These are phyloP conservation scores for Heliangelus exortis DNA, from an alignment of 2,797 vertebrate genomes.

Conservation along the genomic window DNA sequence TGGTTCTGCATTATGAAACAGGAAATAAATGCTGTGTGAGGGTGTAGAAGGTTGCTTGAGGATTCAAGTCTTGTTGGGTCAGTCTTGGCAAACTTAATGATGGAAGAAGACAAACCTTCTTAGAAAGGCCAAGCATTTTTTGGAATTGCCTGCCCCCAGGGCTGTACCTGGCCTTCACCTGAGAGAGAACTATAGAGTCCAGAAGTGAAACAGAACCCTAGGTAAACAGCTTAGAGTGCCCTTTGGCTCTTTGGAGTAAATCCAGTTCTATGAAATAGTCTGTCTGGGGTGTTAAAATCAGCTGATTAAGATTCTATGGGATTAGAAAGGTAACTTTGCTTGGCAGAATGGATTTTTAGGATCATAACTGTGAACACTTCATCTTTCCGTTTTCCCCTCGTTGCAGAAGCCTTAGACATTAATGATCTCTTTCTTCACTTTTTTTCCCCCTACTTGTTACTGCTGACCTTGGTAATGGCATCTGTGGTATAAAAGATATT, in stretches of 20 bases:
- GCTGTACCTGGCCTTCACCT: neutral
- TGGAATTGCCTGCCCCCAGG: neutral
- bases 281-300: neutral
- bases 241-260: neutral
- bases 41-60: neutral
- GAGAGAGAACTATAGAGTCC: neutral
- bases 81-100: neutral
- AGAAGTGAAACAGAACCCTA: neutral
- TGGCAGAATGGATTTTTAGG: neutral
- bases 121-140: neutral
- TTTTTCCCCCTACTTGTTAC: neutral
- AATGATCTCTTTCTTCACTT: neutral
- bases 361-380: neutral
- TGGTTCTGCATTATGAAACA: neutral
- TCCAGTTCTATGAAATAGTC: neutral
- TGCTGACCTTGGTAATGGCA: neutral
- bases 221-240: neutral
- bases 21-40: neutral
- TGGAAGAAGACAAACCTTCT: neutral
- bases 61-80: neutral
- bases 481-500: neutral
- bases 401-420: neutral
- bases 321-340: neutral
- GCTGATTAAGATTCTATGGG: neutral
- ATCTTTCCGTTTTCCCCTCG: neutral